phyloP scores from a whole-genome alignment of 2,888 invertebrate species.

The Orgyia antiqua region DNA sequence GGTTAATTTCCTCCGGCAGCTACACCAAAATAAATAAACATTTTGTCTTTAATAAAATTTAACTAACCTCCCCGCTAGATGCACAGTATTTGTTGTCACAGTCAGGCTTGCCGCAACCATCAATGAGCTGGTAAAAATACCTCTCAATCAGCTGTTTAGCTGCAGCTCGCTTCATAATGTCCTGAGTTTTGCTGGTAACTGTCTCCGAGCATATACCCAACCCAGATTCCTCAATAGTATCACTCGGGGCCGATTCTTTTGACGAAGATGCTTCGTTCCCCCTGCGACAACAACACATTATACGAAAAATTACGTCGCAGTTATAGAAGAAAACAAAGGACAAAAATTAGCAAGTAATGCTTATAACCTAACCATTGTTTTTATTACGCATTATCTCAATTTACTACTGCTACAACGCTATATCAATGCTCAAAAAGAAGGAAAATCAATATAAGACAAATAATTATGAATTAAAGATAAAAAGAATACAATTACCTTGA shows the following conservation, averaged over 20 bases:
- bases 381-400: slow-evolving; percentile 33
- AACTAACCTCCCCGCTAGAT: slow-evolving; percentile 91
- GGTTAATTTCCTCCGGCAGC: no score
- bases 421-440: slow-evolving; percentile 13
- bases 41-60: no score
- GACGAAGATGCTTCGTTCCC: slow-evolving; percentile 77
- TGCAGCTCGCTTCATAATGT: slow-evolving; percentile 85
- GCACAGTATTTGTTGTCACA: slow-evolving; percentile 94
- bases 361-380: slow-evolving; percentile 46
- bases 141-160: slow-evolving; percentile 93
- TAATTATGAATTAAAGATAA: no score
- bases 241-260: slow-evolving; percentile 56
- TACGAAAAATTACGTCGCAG: slow-evolving; percentile 16
- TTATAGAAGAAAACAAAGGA: slow-evolving; percentile 52
- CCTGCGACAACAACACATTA: slow-evolving; percentile 34
- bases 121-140: slow-evolving; percentile 94
- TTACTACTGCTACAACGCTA: no score
- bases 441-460: no score
- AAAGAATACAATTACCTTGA: slow-evolving; percentile 65
- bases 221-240: slow-evolving; percentile 43
- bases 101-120: slow-evolving; percentile 93
- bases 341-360: slow-evolving; percentile 71
- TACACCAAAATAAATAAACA: no score
- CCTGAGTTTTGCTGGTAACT: slow-evolving; percentile 56
- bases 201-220: slow-evolving; percentile 55